A percentile compares a stretch with the other conserved stretches of the same genome.
Evolutionary conservation across 2,888 invertebrate genomes (phyloP).

Genomic region (Hemithea aestivaria): DNA sequence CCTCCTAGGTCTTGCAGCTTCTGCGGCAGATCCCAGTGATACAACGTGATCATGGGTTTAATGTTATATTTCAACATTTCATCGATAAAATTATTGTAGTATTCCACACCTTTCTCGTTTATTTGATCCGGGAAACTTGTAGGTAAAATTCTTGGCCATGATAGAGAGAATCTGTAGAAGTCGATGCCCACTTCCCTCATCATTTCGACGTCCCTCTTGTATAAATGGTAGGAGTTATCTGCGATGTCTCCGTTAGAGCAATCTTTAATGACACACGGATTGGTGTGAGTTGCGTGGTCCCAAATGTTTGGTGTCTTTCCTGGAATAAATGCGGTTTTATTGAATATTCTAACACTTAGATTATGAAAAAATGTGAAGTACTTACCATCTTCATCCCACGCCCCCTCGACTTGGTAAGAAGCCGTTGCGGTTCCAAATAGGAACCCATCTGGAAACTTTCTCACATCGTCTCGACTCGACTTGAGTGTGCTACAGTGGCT

Average conservation of each 20-base stretch:
- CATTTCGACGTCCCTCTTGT: slow-evolving; percentile 70
- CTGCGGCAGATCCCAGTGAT: slow-evolving; percentile 71
- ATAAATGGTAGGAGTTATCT: slow-evolving; percentile 78
- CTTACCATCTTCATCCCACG: slow-evolving; percentile 71
- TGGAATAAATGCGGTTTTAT: slow-evolving; percentile 18
- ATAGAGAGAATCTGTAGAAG: slow-evolving; percentile 75
- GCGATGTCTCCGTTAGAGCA: slow-evolving; percentile 77
- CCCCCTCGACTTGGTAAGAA: slow-evolving; percentile 76
- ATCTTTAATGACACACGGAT: slow-evolving; percentile 67
- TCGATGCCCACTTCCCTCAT: slow-evolving; percentile 58
- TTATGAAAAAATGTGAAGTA: background rate
- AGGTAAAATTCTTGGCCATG: slow-evolving; percentile 81
- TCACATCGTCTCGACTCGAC: slow-evolving; percentile 21
- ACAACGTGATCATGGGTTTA: slow-evolving; percentile 76
- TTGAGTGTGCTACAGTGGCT: slow-evolving; percentile 16
- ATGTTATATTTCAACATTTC: slow-evolving; percentile 79
- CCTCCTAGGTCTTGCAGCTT: slow-evolving; percentile 74
- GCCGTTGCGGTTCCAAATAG: slow-evolving; percentile 54
- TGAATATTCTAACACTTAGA: background rate
- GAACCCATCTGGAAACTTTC: slow-evolving; percentile 42
- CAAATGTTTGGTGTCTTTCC: slow-evolving; percentile 79
- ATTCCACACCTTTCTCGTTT: slow-evolving; percentile 77
- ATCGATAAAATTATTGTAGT: slow-evolving; percentile 81
- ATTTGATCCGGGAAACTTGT: slow-evolving; percentile 67
- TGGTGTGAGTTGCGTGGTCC: slow-evolving; percentile 76